phyloP scores from a whole-genome alignment of 1,140 invertebrate species.

The Riptortus pedestris region DNA sequence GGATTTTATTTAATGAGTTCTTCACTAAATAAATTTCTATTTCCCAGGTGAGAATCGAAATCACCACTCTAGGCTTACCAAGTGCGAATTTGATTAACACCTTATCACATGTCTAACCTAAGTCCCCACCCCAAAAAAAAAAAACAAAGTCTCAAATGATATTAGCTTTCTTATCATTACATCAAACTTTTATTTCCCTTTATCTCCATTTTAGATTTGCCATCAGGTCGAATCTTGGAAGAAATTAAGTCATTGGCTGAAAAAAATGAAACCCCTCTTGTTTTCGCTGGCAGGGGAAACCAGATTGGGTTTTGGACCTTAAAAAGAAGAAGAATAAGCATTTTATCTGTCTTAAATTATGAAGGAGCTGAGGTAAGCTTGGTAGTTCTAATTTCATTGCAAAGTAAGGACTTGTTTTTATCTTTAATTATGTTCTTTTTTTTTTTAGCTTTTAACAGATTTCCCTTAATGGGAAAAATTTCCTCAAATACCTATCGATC shows the following conservation, averaged over 20 bases:
- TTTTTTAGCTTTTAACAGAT: background rate
- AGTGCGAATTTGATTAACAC: no score
- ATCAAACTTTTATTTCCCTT: no score
- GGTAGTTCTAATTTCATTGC: background rate
- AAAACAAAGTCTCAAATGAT: no score
- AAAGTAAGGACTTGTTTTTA: background rate
- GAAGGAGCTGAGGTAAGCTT: constrained; percentile 20
- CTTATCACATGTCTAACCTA: no score
- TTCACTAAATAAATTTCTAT: no score
- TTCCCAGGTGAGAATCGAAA: no score
- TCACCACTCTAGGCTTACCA: no score
- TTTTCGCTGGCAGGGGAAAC: constrained; percentile 5
- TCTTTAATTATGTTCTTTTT: background rate
- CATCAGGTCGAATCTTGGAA: background rate
- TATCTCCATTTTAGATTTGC: constrained; percentile 4
- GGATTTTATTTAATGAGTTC: no score
- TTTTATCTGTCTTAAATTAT: constrained; percentile 20
- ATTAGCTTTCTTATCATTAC: no score
- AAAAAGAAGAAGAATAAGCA: constrained; percentile 22
- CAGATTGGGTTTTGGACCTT: constrained; percentile 19
- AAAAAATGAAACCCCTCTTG: constrained; percentile 6
- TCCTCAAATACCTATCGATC: background rate
- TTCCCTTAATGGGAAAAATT: background rate
- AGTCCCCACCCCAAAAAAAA: no score
- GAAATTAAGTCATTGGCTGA: constrained; percentile 3